Evolutionary conservation across 2,113 vertebrate species (phyloP).

Genomic region (Spermophilus dauricus): DNA sequence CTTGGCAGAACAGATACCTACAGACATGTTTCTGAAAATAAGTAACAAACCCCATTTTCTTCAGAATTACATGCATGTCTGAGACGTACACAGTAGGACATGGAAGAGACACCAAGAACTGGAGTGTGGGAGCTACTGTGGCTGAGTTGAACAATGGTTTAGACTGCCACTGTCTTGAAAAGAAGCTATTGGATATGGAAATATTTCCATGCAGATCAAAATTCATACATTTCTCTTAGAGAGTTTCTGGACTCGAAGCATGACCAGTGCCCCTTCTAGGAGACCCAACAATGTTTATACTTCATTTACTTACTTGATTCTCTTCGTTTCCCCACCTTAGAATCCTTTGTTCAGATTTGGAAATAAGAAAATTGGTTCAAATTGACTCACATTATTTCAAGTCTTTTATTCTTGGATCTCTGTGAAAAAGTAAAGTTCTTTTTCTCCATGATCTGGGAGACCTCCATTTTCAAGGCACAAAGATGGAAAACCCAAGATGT

Average conservation of each 20-base stretch:
- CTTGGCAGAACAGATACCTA: not conserved
- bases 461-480: not conserved
- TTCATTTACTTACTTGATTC: not conserved
- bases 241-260: not conserved
- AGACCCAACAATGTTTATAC: not conserved
- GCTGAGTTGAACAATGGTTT: not conserved
- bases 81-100: not conserved
- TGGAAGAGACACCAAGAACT: not conserved
- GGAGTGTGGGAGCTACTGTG: not conserved
- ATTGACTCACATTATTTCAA: not conserved
- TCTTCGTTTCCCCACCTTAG: not conserved
- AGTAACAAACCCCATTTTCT: not conserved
- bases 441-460: not conserved
- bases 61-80: not conserved
- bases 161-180: not conserved
- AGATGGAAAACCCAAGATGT: not conserved
- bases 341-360: not conserved
- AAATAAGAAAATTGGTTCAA: not conserved
- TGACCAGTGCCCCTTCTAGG: not conserved
- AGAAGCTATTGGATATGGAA: not conserved
- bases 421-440: not conserved
- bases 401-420: slow-evolving; percentile 35
- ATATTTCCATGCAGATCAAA: not conserved
- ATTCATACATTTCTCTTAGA: not conserved
- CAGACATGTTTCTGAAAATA: not conserved